phyloP scores from a whole-genome alignment of 2,888 invertebrate genomes.

The Chrysolina americana region DNA sequence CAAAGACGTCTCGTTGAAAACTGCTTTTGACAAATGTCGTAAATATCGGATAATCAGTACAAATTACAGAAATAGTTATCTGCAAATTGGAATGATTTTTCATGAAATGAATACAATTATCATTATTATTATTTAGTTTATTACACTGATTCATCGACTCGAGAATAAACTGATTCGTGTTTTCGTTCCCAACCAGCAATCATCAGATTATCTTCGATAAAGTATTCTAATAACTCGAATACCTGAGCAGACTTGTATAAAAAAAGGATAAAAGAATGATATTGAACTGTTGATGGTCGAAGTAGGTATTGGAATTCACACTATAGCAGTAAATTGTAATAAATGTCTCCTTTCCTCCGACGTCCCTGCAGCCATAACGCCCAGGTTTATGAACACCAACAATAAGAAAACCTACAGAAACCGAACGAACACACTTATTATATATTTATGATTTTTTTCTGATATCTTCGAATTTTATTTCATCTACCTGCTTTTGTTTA shows the following conservation, averaged over 20 bases:
- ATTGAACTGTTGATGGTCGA: slow-evolving; percentile 57
- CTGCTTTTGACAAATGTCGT: too few relatives aligned
- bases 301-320: slow-evolving; percentile 59
- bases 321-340: slow-evolving; percentile 63
- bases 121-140: too few relatives aligned
- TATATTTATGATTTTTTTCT: slow-evolving; percentile 64
- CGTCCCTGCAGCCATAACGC: slow-evolving; percentile 58
- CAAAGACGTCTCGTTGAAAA: too few relatives aligned
- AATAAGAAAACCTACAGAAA: slow-evolving; percentile 62
- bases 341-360: slow-evolving; percentile 61
- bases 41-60: too few relatives aligned
- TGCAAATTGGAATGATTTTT: background rate
- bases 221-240: slow-evolving; percentile 45
- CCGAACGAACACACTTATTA: slow-evolving; percentile 65
- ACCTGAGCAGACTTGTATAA: slow-evolving; percentile 34
- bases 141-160: background rate
- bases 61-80: background rate
- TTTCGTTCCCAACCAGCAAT: slow-evolving; percentile 36
- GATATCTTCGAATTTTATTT: slow-evolving; percentile 58
- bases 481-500: slow-evolving; percentile 62
- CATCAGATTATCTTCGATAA: slow-evolving; percentile 44
- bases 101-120: too few relatives aligned
- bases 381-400: slow-evolving; percentile 56
- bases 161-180: slow-evolving; percentile 28
- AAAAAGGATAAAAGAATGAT: slow-evolving; percentile 49